Conservation (phyloP, 2,888 invertebrate genomes). For the Acholoe squamosa region DNA sequence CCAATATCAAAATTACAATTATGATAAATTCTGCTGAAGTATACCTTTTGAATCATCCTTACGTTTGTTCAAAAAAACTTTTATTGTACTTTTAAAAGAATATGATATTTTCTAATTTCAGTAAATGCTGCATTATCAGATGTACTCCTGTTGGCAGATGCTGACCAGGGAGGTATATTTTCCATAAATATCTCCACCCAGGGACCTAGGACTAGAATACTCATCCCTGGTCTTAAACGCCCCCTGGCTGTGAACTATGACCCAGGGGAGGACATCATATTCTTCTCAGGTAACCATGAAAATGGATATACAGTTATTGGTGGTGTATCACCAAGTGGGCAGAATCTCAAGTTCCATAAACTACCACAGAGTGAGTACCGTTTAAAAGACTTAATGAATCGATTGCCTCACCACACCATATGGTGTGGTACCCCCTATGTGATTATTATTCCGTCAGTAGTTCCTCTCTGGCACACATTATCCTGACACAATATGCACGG, state of each 20-base stretch:
- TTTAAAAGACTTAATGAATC: too few relatives aligned
- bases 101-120: not conserved
- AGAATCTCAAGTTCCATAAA: conserved; percentile 2
- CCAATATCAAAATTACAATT: too few relatives aligned
- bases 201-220: not conserved
- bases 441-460: too few relatives aligned
- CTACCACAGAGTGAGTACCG: not conserved
- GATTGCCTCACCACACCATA: too few relatives aligned
- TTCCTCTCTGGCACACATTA: too few relatives aligned
- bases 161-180: not conserved
- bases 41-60: too few relatives aligned
- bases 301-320: not conserved
- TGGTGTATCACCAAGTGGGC: not conserved
- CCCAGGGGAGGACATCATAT: not conserved
- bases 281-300: not conserved
- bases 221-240: conserved; percentile 4
- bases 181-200: not conserved
- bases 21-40: too few relatives aligned
- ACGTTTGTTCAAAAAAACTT: too few relatives aligned
- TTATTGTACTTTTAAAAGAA: too few relatives aligned
- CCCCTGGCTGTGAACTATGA: not conserved
- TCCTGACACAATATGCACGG: too few relatives aligned
- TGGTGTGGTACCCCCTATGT: too few relatives aligned
- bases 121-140: not conserved
- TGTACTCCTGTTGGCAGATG: not conserved